phyloP scores from a whole-genome alignment of 2,888 invertebrate genomes.

The Cremastinae sp. region DNA sequence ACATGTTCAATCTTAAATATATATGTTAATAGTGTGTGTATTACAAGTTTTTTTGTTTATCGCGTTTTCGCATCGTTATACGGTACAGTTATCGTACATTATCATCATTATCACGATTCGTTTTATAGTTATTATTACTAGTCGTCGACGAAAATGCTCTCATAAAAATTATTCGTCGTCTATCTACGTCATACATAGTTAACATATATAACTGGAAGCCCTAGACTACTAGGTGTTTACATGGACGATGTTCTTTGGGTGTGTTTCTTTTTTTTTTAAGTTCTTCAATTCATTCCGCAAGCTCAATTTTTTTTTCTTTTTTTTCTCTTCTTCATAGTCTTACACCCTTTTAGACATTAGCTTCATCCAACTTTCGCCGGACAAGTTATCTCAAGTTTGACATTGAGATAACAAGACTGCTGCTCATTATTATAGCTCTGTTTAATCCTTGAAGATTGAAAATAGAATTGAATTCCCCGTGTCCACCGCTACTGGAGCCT shows the following conservation, averaged over 20 bases:
- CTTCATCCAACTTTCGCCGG: constrained; percentile 19
- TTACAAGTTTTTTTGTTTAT: constrained; percentile 44
- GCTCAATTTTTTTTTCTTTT: not conserved
- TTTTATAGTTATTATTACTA: constrained; percentile 54
- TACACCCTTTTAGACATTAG: constrained; percentile 34
- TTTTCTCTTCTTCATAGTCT: constrained; percentile 14
- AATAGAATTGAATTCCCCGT: constrained; percentile 17
- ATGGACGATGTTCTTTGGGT: constrained; percentile 78
- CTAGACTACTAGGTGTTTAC: constrained; percentile 80
- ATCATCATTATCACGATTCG: constrained; percentile 53
- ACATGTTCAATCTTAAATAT: constrained; percentile 76
- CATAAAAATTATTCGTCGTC: constrained; percentile 76
- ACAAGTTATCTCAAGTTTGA: constrained; percentile 56
- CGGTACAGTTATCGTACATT: constrained; percentile 44
- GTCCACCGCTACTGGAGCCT: constrained; percentile 48
- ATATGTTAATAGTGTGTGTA: constrained; percentile 63
- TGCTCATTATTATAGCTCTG: constrained; percentile 39
- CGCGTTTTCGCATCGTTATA: constrained; percentile 28
- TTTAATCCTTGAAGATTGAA: constrained; percentile 33
- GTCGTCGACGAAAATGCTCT: constrained; percentile 52
- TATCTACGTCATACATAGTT: constrained; percentile 79
- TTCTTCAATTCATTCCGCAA: constrained; percentile 16
- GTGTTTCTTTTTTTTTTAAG: constrained; percentile 46
- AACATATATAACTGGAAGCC: constrained; percentile 80
- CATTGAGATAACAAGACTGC: constrained; percentile 28